Evolutionary conservation across 2,113 vertebrate species (phyloP).

Genomic region (Nyctereutes procyonoides): DNA sequence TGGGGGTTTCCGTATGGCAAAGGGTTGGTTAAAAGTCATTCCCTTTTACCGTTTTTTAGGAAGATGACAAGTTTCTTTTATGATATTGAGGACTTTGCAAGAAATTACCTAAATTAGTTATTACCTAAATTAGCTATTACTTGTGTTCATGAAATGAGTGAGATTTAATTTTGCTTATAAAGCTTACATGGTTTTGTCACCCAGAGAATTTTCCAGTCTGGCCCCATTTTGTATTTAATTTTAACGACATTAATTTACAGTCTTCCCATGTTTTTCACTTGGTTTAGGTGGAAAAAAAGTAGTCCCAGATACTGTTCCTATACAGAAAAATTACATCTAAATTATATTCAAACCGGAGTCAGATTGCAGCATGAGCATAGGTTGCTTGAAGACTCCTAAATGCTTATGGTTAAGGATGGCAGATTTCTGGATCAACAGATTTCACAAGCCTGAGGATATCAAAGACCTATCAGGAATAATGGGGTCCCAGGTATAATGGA

Average conservation of each 20-base stretch:
- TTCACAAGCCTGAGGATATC: neutral
- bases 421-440: neutral
- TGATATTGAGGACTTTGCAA: neutral
- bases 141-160: neutral
- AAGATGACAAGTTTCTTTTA: neutral
- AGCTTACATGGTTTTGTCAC: neutral
- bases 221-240: neutral
- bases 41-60: neutral
- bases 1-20: neutral
- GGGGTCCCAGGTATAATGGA: neutral
- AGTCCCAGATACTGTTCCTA: neutral
- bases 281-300: neutral
- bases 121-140: neutral
- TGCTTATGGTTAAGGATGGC: neutral
- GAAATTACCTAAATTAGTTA: neutral
- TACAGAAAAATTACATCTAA: neutral
- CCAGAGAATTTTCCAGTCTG: neutral
- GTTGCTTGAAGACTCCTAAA: neutral
- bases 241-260: constrained; percentile 4
- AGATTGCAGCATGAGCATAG: neutral
- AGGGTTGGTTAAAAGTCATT: neutral
- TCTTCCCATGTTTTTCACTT: neutral
- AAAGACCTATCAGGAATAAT: neutral
- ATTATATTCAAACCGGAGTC: neutral
- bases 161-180: neutral